A percentile compares a stretch with the other conserved stretches of the same genome.
phyloP scores from a whole-genome alignment of 2,888 invertebrate species.

The Eupeodes luniger region DNA sequence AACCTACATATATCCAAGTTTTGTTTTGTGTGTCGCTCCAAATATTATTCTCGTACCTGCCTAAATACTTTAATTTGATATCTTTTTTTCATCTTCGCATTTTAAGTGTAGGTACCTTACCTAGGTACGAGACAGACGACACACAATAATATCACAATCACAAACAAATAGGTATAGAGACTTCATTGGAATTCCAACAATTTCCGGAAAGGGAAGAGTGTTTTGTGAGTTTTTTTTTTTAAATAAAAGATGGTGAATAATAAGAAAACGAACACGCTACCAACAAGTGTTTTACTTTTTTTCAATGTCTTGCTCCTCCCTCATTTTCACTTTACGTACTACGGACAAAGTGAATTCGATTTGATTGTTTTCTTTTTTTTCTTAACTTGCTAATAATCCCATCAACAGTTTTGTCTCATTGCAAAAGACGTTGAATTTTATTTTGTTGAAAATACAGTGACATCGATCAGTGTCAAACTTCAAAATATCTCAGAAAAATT shows the following conservation, averaged over 20 bases:
- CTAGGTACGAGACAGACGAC: conserved; percentile 21
- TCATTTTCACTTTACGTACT: conserved; percentile 37
- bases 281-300: conserved; percentile 73
- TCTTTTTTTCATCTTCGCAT: conserved; percentile 45
- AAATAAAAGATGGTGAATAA: conserved; percentile 50
- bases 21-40: conserved; percentile 41
- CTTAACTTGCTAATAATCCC: conserved; percentile 16
- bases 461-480: not conserved
- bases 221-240: conserved; percentile 6
- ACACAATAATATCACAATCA: conserved; percentile 36
- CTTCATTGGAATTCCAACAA: conserved; percentile 66
- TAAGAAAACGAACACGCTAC: conserved; percentile 57
- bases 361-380: conserved; percentile 46
- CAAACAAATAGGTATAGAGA: not conserved
- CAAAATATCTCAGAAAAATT: too few relatives aligned
- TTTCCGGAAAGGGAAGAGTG: conserved; percentile 67
- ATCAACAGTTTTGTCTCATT: conserved; percentile 4
- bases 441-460: conserved; percentile 8
- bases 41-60: conserved; percentile 21
- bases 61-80: conserved; percentile 38
- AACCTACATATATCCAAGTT: conserved; percentile 47
- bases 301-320: conserved; percentile 64
- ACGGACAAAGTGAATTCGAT: conserved; percentile 42
- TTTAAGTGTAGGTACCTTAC: conserved; percentile 1
- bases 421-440: not conserved